These are phyloP conservation scores for Oxytorus armatus DNA, from an alignment of 2,888 invertebrate species.

Conservation along the genomic window DNA sequence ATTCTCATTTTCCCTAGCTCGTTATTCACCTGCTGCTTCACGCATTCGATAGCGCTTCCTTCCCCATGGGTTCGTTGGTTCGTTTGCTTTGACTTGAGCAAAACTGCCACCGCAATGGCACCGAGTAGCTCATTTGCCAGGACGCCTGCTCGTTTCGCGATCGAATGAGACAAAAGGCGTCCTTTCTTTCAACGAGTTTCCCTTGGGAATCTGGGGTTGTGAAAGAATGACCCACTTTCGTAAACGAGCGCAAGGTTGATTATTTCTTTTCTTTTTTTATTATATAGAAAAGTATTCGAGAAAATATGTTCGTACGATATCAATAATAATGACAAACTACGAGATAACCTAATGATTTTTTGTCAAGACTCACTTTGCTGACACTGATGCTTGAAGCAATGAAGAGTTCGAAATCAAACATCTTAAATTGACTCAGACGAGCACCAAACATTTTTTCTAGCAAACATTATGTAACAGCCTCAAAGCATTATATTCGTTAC, in stretches of 20 bases:
- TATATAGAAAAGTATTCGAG: background rate
- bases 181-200: constrained; percentile 66
- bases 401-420: background rate
- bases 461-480: background rate
- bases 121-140: constrained; percentile 68
- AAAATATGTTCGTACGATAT: background rate
- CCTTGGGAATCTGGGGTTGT: constrained; percentile 16
- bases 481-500: background rate
- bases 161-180: constrained; percentile 78
- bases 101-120: constrained; percentile 38
- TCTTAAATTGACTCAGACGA: background rate
- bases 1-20: constrained; percentile 61
- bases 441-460: background rate
- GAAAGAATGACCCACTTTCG: constrained; percentile 21
- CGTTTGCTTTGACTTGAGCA: constrained; percentile 38
- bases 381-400: background rate
- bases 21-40: constrained; percentile 69
- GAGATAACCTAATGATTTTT: background rate
- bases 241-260: background rate
- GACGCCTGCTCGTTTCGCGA: constrained; percentile 65
- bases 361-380: no score
- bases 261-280: background rate
- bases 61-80: constrained; percentile 33
- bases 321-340: background rate
- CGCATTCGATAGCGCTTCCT: constrained; percentile 52